These are phyloP conservation scores for Petaurus breviceps DNA, from an alignment of 2,113 vertebrate genomes.

Conservation along the genomic window DNA sequence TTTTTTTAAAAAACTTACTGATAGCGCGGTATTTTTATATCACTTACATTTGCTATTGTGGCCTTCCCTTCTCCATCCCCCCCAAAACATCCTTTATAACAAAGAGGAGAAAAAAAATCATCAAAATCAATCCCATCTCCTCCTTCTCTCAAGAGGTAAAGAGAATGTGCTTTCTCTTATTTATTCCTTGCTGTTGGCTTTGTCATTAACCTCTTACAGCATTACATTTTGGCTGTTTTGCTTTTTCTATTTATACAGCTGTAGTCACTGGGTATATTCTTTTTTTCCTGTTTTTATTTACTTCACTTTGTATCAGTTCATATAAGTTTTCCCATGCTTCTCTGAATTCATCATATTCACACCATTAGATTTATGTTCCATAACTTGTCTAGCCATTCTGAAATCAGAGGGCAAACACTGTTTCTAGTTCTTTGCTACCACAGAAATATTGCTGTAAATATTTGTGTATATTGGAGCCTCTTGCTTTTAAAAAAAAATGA, in stretches of 20 bases:
- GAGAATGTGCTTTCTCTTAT: neutral
- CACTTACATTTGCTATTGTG: neutral
- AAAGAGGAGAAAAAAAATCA: neutral
- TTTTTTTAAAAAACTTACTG: neutral
- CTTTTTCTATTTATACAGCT: neutral
- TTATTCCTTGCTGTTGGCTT: neutral
- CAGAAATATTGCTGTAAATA: neutral
- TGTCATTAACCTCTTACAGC: neutral
- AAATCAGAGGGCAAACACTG: neutral
- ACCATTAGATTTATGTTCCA: neutral
- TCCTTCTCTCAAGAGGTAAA: neutral
- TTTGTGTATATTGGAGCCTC: neutral
- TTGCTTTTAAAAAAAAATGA: neutral
- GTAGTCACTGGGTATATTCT: neutral
- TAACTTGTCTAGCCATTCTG: neutral
- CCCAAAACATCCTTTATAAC: neutral
- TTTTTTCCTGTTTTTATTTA: neutral
- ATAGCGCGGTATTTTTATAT: neutral
- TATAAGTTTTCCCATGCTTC: neutral
- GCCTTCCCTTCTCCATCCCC: neutral
- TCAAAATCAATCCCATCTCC: neutral
- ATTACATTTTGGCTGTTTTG: neutral
- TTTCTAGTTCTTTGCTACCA: neutral
- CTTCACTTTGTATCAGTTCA: neutral
- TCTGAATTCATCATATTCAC: neutral